These are phyloP conservation scores for Apocrypta bakeri DNA, from an alignment of 1,140 invertebrate genomes.

Conservation along the genomic window DNA sequence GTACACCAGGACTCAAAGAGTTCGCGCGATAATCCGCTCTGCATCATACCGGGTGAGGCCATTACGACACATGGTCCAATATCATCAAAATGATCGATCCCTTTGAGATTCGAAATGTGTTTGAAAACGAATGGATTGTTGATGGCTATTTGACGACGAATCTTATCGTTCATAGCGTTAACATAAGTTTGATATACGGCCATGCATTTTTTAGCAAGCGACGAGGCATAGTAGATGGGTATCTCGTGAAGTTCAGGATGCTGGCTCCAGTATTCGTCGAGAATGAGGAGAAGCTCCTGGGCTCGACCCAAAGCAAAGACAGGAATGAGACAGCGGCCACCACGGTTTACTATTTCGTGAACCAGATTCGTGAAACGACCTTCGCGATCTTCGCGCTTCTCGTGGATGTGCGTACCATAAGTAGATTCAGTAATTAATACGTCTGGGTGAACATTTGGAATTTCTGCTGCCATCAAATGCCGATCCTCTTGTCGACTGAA, in stretches of 20 bases:
- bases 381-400: conserved; percentile 97
- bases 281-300: conserved; percentile 95
- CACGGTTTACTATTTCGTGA: conserved; percentile 95
- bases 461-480: conserved; percentile 99
- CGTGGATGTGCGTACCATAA: conserved; percentile 99
- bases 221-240: conserved; percentile 99
- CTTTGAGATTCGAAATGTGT: conserved; percentile 99
- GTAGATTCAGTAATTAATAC: conserved; percentile 99
- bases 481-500: conserved; percentile 99
- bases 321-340: conserved; percentile 97
- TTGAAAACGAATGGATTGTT: conserved; percentile 99
- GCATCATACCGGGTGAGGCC: conserved; percentile 99
- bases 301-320: conserved; percentile 98
- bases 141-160: conserved; percentile 95
- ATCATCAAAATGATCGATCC: conserved; percentile 99
- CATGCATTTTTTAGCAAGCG: conserved; percentile 99
- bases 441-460: conserved; percentile 96
- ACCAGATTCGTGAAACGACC: conserved; percentile 95
- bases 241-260: conserved; percentile 99
- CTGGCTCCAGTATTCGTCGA: conserved; percentile 99
- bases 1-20: conserved; percentile 99
- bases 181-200: conserved; percentile 99
- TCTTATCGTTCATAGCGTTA: conserved; percentile 99
- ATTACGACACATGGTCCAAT: conserved; percentile 99
- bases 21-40: conserved; percentile 97